Evolutionary conservation across 2,888 invertebrate species (phyloP).

Genomic region (Zaprionus bogoriensis): DNA sequence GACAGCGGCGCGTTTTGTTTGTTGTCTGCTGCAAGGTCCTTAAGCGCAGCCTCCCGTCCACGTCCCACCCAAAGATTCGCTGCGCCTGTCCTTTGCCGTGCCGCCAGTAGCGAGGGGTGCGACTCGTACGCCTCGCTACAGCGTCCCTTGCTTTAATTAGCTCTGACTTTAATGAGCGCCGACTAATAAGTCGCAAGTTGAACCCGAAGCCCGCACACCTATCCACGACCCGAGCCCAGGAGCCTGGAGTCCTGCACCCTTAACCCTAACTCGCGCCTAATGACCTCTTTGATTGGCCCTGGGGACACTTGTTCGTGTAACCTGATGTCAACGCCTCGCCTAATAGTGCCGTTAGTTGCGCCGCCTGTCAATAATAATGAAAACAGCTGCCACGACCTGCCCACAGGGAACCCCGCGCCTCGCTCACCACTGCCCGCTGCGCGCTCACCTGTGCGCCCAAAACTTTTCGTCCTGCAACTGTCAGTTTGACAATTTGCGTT

Average conservation of each 20-base stretch:
- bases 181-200: slow-evolving; percentile 23
- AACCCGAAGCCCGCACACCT: too few relatives aligned
- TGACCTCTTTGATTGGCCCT: slow-evolving; percentile 70
- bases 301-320: slow-evolving; percentile 48
- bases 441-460: slow-evolving; percentile 47
- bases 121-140: slow-evolving; percentile 27
- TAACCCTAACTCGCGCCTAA: slow-evolving; percentile 49
- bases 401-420: slow-evolving; percentile 20
- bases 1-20: slow-evolving; percentile 41
- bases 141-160: slow-evolving; percentile 53
- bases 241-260: slow-evolving; percentile 8
- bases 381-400: slow-evolving; percentile 61
- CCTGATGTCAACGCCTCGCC: slow-evolving; percentile 67
- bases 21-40: slow-evolving; percentile 62
- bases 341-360: slow-evolving; percentile 65
- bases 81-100: slow-evolving; percentile 61
- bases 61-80: slow-evolving; percentile 53
- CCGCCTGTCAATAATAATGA: slow-evolving; percentile 73
- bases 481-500: slow-evolving; percentile 61
- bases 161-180: slow-evolving; percentile 46
- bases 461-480: slow-evolving; percentile 63
- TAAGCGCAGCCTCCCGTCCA: slow-evolving; percentile 13
- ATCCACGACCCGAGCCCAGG: slow-evolving; percentile 11
- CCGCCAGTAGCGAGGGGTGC: too few relatives aligned
- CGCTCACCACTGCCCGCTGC: neutral